Percentiles rank a stretch among this genome's conserved stretches.
Conservation (phyloP, 2,113 vertebrate species). For the Python bivittatus region DNA sequence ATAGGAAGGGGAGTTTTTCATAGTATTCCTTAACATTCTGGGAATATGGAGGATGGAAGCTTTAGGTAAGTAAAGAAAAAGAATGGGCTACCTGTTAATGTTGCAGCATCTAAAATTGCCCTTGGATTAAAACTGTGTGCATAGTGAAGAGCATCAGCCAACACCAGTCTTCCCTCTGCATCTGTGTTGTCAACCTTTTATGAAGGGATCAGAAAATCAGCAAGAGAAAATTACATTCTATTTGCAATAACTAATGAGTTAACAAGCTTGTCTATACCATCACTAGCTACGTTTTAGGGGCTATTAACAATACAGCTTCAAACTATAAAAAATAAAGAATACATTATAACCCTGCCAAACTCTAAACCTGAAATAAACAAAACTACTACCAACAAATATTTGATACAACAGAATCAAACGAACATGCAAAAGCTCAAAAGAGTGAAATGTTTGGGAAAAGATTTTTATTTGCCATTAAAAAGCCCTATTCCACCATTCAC, state of each 20-base stretch:
- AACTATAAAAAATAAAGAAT: not conserved
- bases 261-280: not conserved
- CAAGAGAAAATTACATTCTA: not conserved
- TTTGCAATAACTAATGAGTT: not conserved
- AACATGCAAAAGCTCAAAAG: not conserved
- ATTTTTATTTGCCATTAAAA: not conserved
- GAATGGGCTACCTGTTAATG: constrained; percentile 86
- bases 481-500: not conserved
- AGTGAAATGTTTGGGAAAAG: not conserved
- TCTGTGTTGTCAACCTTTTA: constrained; percentile 94
- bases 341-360: not conserved
- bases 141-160: constrained; percentile 93
- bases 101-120: constrained; percentile 90
- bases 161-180: constrained; percentile 89
- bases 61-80: not conserved
- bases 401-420: not conserved
- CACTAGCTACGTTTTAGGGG: not conserved
- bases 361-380: not conserved
- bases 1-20: not conserved
- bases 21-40: not conserved
- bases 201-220: constrained; percentile 25
- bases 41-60: not conserved
- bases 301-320: not conserved
- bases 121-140: constrained; percentile 89
- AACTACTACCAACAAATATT: not conserved